phyloP scores from a whole-genome alignment of 2,113 vertebrate species.

The Noctilio leporinus region DNA sequence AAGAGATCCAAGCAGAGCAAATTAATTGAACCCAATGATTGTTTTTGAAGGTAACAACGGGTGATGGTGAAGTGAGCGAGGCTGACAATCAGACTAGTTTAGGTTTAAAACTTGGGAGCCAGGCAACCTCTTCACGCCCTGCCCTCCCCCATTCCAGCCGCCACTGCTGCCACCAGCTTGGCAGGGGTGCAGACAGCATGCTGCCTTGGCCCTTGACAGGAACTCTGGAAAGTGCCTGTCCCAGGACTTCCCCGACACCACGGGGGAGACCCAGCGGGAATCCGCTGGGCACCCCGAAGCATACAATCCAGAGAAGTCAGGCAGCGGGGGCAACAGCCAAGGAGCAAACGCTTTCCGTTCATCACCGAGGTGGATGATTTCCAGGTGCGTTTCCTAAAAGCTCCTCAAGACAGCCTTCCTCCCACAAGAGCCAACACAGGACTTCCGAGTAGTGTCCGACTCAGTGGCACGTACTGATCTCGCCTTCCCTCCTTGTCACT shows the following conservation, averaged over 20 bases:
- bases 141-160: not conserved
- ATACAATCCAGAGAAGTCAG: not conserved
- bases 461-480: not conserved
- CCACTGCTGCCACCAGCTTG: not conserved
- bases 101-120: not conserved
- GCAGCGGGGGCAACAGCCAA: not conserved
- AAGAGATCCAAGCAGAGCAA: not conserved
- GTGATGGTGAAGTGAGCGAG: not conserved
- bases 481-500: not conserved
- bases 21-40: not conserved
- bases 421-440: not conserved
- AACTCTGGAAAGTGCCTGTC: not conserved
- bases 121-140: not conserved
- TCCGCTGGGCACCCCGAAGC: not conserved
- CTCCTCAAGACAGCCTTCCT: not conserved
- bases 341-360: not conserved
- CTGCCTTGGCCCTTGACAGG: not conserved
- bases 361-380: not conserved
- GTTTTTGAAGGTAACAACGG: not conserved
- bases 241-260: not conserved
- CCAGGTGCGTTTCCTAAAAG: not conserved
- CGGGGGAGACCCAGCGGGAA: not conserved
- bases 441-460: not conserved
- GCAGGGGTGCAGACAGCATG: not conserved
- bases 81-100: not conserved